Conservation (phyloP, 2,113 vertebrate genomes). For the Nyctereutes procyonoides region DNA sequence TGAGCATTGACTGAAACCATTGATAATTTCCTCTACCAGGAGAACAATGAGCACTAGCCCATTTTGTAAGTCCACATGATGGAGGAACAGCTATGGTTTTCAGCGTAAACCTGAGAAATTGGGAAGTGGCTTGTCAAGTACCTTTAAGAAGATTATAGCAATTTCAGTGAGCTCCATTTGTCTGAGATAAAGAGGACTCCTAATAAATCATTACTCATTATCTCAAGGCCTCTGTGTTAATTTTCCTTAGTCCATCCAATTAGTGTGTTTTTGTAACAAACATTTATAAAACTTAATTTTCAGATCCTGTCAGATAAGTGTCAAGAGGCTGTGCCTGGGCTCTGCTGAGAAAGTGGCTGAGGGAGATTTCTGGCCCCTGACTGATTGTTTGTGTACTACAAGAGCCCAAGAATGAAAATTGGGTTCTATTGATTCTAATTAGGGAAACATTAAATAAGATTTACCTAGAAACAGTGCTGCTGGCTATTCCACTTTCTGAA, state of each 20-base stretch:
- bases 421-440: conserved; percentile 99
- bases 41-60: conserved; percentile 2
- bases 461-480: conserved; percentile 92
- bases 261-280: conserved; percentile 84
- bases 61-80: conserved; percentile 31
- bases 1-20: conserved; percentile 77
- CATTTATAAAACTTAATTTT: conserved; percentile 86
- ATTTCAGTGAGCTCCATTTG: conserved; percentile 81
- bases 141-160: conserved; percentile 79
- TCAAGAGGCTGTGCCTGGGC: conserved; percentile 60
- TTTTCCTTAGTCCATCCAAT: conserved; percentile 82
- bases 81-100: conserved; percentile 60
- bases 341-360: conserved; percentile 76
- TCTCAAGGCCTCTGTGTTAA: conserved; percentile 76
- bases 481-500: conserved; percentile 88
- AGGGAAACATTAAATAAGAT: conserved; percentile 98
- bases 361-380: conserved; percentile 87
- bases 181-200: conserved; percentile 78
- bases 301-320: conserved; percentile 80
- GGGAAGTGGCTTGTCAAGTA: conserved; percentile 74
- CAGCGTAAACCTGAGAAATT: conserved; percentile 78
- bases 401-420: conserved; percentile 93
- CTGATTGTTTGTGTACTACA: conserved; percentile 92
- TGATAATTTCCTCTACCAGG: conserved; percentile 72
- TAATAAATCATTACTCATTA: conserved; percentile 85